These are phyloP conservation scores for Resseliella maxima DNA, from an alignment of 2,888 invertebrate species.

Conservation along the genomic window DNA sequence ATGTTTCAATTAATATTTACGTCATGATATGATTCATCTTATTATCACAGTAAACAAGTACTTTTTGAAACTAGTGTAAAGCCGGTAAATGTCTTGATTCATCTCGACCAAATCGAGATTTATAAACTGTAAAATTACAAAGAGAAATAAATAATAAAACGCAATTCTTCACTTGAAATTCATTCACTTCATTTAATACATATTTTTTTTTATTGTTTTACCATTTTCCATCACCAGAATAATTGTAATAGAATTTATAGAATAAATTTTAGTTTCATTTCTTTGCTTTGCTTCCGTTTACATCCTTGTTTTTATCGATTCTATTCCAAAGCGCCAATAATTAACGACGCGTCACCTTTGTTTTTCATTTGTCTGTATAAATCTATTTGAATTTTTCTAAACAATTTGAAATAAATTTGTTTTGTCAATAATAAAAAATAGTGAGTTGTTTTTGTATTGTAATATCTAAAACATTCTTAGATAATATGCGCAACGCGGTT, in stretches of 20 bases:
- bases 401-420: conserved; percentile 27
- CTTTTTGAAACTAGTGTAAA: no score
- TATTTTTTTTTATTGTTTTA: conserved; percentile 28
- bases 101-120: not conserved
- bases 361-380: not conserved
- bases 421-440: conserved; percentile 53
- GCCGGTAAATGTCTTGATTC: no score
- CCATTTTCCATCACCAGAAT: conserved; percentile 46
- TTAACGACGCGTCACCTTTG: not conserved
- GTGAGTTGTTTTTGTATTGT: conserved; percentile 23
- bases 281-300: not conserved
- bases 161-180: conserved; percentile 2
- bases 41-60: no score
- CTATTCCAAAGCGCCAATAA: not conserved
- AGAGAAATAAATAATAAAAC: not conserved
- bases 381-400: conserved; percentile 22
- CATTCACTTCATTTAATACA: conserved; percentile 28
- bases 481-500: not conserved
- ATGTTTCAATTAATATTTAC: no score
- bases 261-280: conserved; percentile 5
- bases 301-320: not conserved
- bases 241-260: conserved; percentile 34
- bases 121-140: not conserved
- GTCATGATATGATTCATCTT: no score
- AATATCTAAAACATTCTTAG: conserved; percentile 49